Base-by-base conservation (phyloP, 2,113 vertebrate genomes). In the Ivindomyrus marchei region DNA sequence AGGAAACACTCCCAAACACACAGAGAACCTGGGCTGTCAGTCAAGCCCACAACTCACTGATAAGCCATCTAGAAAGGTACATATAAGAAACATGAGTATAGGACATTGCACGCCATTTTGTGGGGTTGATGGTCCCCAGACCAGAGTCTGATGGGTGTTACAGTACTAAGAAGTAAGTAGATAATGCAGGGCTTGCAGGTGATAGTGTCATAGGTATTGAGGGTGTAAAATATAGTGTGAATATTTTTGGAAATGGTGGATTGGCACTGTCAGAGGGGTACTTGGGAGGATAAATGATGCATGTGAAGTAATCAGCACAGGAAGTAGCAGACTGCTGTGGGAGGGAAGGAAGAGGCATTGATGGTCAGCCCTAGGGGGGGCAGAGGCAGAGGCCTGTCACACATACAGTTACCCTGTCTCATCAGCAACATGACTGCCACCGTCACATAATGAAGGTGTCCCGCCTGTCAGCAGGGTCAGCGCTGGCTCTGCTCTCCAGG, bases 401-500 rank as follows among this genome's bases (percentile, higher is more conserved):
- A 96, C 93, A 97, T 95, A 97, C 96, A 97, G 96, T 97, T 96
- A 96, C 96, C 96, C 96, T 95, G 95, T 95, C 96, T 96, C 91
- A 92, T 94, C 95, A 97, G 96, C 97, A 96, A 97, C 98, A 98
- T 97, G 96, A 97, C 95, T 96, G 97, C 97, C 94, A 95, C 95
- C 94, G 96, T 97, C 97, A 80, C 98, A 99, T 99, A 99, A 99
- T 99, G 98, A 98, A 99, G 97, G 98, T 97, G 97, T 97, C 96
- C 97, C 96, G 97, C 96, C 96, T 98, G 98, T 98, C 98, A 98
- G 95, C 93, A 96, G 97, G 98, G 98, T 99, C 98, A 98, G 96
- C 94, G 94, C 96, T 98, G 98, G 74, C 74, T 98, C 98, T 98
- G 98, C 98, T 97, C 45, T 66, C 31, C 47, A 49, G 66, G 66